Evolutionary conservation across 2,113 vertebrate genomes (phyloP).

Genomic region (Prionailurus viverrinus): DNA sequence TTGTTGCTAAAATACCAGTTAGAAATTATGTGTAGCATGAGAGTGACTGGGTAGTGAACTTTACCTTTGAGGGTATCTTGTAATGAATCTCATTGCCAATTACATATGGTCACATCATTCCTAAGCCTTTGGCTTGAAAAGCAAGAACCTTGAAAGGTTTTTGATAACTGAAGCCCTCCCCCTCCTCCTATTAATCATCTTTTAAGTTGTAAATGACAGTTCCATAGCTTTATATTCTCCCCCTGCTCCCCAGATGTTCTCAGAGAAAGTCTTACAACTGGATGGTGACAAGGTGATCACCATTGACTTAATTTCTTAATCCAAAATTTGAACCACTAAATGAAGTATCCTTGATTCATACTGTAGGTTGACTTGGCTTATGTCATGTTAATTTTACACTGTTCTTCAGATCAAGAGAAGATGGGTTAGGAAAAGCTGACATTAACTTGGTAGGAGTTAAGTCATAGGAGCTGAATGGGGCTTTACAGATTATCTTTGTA

Average conservation of each 20-base stretch:
- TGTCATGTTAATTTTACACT: neutral
- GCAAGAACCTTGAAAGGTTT: neutral
- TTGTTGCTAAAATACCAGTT: constrained; percentile 16
- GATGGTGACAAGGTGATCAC: neutral
- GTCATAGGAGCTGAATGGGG: neutral
- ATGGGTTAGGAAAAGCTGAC: neutral
- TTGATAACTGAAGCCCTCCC: neutral
- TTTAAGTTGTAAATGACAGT: neutral
- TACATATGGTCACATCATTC: neutral
- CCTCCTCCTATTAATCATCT: neutral
- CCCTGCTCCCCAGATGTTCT: neutral
- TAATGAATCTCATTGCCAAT: neutral
- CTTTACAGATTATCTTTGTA: neutral
- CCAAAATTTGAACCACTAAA: neutral
- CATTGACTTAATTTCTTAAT: neutral
- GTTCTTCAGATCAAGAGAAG: neutral
- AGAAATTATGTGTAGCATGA: neutral
- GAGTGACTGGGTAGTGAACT: neutral
- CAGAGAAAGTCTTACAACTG: neutral
- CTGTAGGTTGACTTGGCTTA: neutral
- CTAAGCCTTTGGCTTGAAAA: constrained; percentile 1
- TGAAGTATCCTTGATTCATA: neutral
- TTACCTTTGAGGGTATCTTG: neutral
- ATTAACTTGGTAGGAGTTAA: constrained; percentile 7
- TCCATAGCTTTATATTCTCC: neutral